A percentile compares a stretch with the other conserved stretches of the same genome.
These are phyloP conservation scores for Halichoeres trimaculatus DNA, from an alignment of 2,113 vertebrate genomes.

Conservation along the genomic window DNA sequence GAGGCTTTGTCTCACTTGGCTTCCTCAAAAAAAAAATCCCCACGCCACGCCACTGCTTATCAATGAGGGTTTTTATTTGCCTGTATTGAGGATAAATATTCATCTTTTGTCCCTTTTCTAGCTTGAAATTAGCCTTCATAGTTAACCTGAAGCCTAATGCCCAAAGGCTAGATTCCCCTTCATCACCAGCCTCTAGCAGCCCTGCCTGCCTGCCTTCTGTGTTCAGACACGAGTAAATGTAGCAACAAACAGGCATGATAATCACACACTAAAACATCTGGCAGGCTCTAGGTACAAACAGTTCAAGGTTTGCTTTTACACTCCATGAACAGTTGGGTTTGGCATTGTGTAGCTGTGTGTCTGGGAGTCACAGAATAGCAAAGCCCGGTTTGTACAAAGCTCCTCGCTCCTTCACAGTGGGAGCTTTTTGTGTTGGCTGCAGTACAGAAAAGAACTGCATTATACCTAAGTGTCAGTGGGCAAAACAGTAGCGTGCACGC, in stretches of 20 bases:
- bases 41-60: too few relatives aligned
- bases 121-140: background rate
- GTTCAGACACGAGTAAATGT: constrained; percentile 21
- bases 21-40: too few relatives aligned
- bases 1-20: too few relatives aligned
- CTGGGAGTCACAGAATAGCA: constrained; percentile 40
- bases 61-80: too few relatives aligned
- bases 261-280: constrained; percentile 34
- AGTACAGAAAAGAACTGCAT: constrained; percentile 54
- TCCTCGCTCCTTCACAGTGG: constrained; percentile 52
- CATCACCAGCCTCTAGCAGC: background rate
- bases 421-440: constrained; percentile 59
- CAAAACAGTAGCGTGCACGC: constrained; percentile 22
- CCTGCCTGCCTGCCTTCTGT: constrained; percentile 1
- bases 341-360: constrained; percentile 38
- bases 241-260: constrained; percentile 16
- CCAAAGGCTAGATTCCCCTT: background rate
- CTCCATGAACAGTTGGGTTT: constrained; percentile 16
- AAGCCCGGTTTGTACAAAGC: constrained; percentile 50
- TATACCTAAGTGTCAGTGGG: constrained; percentile 45
- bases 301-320: constrained; percentile 28
- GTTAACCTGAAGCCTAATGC: too few relatives aligned
- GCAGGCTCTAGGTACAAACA: constrained; percentile 7
- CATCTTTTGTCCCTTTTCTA: background rate
- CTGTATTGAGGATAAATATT: too few relatives aligned